Conservation (phyloP, 2,113 vertebrate genomes). For the Eudorcas thomsonii region DNA sequence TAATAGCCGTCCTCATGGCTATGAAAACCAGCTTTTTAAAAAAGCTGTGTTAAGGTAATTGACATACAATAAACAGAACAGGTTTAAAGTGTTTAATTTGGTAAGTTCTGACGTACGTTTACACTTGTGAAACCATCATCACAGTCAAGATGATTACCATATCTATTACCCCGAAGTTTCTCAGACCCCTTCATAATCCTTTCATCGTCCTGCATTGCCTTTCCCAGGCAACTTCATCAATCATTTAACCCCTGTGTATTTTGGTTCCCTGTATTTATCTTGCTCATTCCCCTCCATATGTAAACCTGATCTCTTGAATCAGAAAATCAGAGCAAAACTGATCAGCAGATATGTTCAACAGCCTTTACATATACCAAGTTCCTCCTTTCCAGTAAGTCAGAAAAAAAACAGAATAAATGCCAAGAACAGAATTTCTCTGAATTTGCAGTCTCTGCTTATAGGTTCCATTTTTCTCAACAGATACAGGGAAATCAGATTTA, state of each 20-base stretch:
- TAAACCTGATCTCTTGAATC: neutral
- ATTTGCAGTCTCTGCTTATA: neutral
- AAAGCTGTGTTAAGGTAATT: neutral
- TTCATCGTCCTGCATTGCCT: fast-evolving
- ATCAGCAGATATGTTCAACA: neutral
- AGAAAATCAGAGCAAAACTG: neutral
- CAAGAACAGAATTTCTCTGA: neutral
- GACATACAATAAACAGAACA: neutral
- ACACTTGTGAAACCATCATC: neutral
- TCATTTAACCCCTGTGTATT: neutral
- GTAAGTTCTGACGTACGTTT: neutral
- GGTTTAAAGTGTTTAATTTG: neutral
- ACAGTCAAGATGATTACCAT: neutral
- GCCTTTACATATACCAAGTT: neutral
- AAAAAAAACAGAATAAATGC: neutral
- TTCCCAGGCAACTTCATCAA: neutral
- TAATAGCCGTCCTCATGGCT: neutral
- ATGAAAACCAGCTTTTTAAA: neutral
- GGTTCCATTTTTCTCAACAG: neutral
- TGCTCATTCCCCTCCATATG: neutral
- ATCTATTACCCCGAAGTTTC: neutral
- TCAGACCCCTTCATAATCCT: neutral
- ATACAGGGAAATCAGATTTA: neutral
- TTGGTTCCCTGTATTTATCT: neutral
- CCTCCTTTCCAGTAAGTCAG: neutral